Base-by-base conservation (phyloP, 1,140 invertebrate genomes). In the Theocolax elegans region DNA sequence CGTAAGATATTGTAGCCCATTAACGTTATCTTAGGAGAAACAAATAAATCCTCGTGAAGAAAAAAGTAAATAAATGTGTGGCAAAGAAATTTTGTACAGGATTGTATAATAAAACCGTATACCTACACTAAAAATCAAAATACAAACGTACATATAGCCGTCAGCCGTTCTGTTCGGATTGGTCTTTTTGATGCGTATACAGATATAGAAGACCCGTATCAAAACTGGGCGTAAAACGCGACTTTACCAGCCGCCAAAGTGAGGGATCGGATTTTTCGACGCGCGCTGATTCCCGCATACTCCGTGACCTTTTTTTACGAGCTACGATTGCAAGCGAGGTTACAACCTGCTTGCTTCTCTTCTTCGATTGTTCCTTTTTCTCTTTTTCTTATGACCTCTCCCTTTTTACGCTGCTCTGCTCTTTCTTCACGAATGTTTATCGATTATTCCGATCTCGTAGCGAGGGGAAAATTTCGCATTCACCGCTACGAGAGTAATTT, bases 371-470 rank as follows among this genome's bases (percentile, higher is more conserved):
- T 40, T 21, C 31, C 35, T 15, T 15, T 46, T 35, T 13, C 40
- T 44, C 19, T 60, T 60, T 7, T 23, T n/a, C 21, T 29, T n/a
- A 35, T 46, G 6, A 6, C n/a, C 15, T 15, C 3, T 8, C 31
- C 1, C 38, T 38, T 58, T 58, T 40, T 21, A 21, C 15, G 40
- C 17, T 67, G 38, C 17, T 51, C 46, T 38, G n/a, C n/a, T n/a
- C n/a, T 53, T 54, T 56, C 40, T 56, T 53, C 23, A 10, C 7
- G n/a, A 29, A 31, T 44, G 25, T 54, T 63, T 70, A 70, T 70
- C 51, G 67, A 70, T 70, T 63, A 70, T 70, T 69, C 67, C 25
- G 67, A 62, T 62, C 67, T 54, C 67, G 67, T 64, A 56, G 67
- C 9, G 31, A 29, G 35, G 35, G 19, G 31, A 62, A 48, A 67